Percentiles rank a stretch among this genome's conserved stretches.
phyloP scores from a whole-genome alignment of 2,113 vertebrate species.

The Recurvirostra avosetta region DNA sequence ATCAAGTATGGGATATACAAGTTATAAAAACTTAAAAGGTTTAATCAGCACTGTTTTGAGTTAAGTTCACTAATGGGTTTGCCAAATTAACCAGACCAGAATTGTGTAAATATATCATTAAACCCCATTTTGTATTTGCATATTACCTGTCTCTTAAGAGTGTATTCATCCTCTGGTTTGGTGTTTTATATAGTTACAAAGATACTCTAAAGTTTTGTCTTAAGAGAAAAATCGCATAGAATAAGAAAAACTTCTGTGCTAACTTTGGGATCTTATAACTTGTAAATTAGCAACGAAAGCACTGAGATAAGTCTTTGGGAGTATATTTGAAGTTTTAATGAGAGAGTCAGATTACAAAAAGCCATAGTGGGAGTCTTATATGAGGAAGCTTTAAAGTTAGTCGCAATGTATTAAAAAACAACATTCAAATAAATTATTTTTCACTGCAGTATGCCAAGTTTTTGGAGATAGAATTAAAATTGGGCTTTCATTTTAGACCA shows the following conservation, averaged over 20 bases:
- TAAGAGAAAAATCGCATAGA: neutral
- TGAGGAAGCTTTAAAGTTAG: conserved; percentile 42
- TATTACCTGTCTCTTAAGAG: neutral
- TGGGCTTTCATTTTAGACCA: conserved; percentile 56
- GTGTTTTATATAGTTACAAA: neutral
- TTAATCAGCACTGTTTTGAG: neutral
- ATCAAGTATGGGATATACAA: neutral
- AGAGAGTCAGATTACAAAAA: conserved; percentile 56
- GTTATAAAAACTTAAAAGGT: neutral
- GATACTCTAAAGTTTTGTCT: neutral
- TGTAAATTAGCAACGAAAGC: conserved; percentile 7
- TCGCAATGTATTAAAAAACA: conserved; percentile 38
- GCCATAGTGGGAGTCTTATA: conserved; percentile 3
- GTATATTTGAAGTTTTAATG: conserved; percentile 41
- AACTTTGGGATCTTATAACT: conserved; percentile 9
- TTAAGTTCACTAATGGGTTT: neutral
- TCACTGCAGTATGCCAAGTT: conserved; percentile 59
- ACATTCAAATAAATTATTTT: conserved; percentile 62
- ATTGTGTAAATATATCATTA: neutral
- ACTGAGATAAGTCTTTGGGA: neutral
- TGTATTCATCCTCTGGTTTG: neutral
- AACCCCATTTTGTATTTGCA: neutral
- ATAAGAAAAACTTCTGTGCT: neutral
- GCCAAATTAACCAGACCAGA: neutral
- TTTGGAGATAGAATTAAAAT: conserved; percentile 65